phyloP scores from a whole-genome alignment of 2,113 vertebrate genomes.

The Malurus elegans region DNA sequence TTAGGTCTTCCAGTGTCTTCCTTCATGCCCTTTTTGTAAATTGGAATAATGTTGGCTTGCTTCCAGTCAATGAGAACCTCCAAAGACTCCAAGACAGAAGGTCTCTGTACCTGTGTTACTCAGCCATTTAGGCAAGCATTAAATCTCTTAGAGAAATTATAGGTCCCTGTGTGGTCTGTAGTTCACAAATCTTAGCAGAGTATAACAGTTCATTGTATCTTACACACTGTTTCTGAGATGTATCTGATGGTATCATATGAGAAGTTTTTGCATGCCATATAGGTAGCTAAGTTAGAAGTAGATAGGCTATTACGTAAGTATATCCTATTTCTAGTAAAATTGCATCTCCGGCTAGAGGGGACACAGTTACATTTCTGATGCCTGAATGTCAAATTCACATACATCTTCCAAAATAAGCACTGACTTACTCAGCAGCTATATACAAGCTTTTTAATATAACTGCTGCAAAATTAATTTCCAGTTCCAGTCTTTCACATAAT shows the following conservation, averaged over 20 bases:
- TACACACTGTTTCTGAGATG: background rate
- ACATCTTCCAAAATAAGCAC: background rate
- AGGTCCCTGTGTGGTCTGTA: background rate
- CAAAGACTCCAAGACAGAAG: background rate
- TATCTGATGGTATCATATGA: background rate
- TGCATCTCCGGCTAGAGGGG: accelerated
- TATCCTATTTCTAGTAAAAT: background rate
- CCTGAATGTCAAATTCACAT: background rate
- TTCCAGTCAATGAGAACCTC: accelerated
- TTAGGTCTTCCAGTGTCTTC: background rate
- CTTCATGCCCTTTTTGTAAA: background rate
- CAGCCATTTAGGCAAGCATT: background rate
- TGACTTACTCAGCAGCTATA: background rate
- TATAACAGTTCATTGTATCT: background rate
- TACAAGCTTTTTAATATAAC: background rate
- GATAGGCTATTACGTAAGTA: background rate
- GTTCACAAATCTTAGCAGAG: background rate
- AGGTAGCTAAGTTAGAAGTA: background rate
- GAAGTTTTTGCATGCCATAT: background rate
- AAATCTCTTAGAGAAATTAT: background rate
- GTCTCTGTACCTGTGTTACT: background rate
- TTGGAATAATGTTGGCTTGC: background rate
- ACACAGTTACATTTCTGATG: background rate
- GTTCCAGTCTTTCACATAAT: background rate
- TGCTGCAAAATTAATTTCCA: background rate